Percentiles rank a stretch among this genome's conserved stretches.
Evolutionary conservation across 2,888 invertebrate species (phyloP).

Genomic region (Junonia oenone): DNA sequence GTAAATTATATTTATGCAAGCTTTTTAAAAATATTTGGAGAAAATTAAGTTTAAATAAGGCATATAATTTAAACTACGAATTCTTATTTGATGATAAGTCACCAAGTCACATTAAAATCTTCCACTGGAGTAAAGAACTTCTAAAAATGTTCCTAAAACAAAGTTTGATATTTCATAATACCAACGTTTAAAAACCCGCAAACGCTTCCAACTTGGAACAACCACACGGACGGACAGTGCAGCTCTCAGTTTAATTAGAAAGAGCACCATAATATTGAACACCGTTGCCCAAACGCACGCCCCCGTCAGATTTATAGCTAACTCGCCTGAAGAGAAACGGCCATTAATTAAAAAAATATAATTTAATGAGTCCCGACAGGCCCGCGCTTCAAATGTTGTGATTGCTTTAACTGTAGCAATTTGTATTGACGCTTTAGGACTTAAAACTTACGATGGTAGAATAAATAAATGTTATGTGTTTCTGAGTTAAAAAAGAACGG

Average conservation of each 20-base stretch:
- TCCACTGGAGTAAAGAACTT: no score
- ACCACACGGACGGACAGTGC: conserved; percentile 30
- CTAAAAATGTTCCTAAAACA: no score
- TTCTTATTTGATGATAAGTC: no score
- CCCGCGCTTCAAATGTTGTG: conserved; percentile 32
- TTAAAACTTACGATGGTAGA: conserved; percentile 1
- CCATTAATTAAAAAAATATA: conserved; percentile 77
- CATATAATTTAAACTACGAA: no score
- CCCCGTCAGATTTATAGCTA: conserved; percentile 69
- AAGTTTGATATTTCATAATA: no score
- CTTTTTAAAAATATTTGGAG: no score
- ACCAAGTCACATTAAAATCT: no score
- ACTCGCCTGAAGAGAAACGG: conserved; percentile 70
- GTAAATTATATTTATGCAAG: no score
- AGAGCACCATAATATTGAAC: conserved; percentile 71
- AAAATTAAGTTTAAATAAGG: no score
- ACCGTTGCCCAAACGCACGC: conserved; percentile 66
- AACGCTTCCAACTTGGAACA: conserved; percentile 30
- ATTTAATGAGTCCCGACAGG: conserved; percentile 47
- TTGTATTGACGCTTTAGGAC: conserved; percentile 28
- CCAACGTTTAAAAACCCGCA: neutral
- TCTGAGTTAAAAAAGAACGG: neutral
- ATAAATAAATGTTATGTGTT: neutral
- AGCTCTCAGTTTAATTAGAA: conserved; percentile 73
- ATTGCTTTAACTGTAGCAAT: conserved; percentile 31